A percentile compares a stretch with the other conserved stretches of the same genome.
These are phyloP conservation scores for Petromus typicus DNA, from an alignment of 2,113 vertebrate genomes.

Conservation along the genomic window DNA sequence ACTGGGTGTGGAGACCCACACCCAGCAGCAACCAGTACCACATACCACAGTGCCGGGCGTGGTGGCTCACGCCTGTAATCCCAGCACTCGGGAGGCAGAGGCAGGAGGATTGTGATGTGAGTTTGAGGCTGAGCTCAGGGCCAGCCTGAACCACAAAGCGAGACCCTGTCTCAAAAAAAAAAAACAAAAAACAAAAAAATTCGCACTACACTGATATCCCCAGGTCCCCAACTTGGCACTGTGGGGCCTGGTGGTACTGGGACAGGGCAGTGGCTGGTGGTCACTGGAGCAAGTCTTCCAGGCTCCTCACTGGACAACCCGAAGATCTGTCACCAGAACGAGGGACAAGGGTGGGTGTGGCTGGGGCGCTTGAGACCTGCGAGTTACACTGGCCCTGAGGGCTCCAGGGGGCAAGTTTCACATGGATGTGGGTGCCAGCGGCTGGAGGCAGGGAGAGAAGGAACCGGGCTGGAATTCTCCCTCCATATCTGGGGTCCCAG, in stretches of 20 bases:
- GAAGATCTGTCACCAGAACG: rapidly evolving
- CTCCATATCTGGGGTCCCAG: not conserved
- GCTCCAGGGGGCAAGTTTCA: not conserved
- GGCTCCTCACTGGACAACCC: not conserved
- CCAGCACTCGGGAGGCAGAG: no score
- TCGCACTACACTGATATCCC: no score
- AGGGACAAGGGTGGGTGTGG: not conserved
- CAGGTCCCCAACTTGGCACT: not conserved
- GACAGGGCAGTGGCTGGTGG: rapidly evolving
- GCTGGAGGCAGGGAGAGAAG: rapidly evolving
- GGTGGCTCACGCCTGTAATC: no score
- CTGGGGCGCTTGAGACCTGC: not conserved
- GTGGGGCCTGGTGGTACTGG: not conserved
- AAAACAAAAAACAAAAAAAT: no score
- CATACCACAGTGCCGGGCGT: no score
- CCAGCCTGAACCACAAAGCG: no score
- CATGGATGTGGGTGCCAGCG: not conserved
- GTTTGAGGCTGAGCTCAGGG: no score
- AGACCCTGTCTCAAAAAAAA: no score
- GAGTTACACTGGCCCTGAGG: not conserved
- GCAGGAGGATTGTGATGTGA: no score
- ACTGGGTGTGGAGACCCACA: no score
- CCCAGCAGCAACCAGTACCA: no score
- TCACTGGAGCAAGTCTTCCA: not conserved
- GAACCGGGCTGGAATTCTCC: not conserved